Conservation (phyloP, 2,797 vertebrate genomes). For the Petrocephalus schoutedeni region DNA sequence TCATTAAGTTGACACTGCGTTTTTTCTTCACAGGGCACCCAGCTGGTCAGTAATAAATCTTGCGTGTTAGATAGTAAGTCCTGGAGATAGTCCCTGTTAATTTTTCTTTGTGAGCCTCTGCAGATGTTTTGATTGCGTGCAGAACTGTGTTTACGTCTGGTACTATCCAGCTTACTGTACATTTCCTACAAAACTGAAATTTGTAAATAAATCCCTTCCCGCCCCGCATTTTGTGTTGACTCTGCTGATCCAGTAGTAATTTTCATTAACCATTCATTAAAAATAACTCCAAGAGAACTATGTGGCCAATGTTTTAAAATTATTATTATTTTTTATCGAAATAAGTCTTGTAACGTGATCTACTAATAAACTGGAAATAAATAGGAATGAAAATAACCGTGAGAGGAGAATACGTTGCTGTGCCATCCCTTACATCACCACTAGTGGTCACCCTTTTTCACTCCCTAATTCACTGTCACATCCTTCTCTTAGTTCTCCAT, state of each 20-base stretch:
- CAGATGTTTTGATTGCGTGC: background rate
- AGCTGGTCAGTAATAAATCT: background rate
- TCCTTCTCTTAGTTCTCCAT: slow-evolving; percentile 31
- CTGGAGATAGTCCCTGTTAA: background rate
- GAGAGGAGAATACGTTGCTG: background rate
- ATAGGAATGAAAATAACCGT: background rate
- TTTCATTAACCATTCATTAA: background rate
- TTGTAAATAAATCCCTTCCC: background rate
- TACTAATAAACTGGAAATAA: background rate
- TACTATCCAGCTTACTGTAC: background rate
- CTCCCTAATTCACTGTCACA: slow-evolving; percentile 11
- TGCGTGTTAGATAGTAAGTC: background rate
- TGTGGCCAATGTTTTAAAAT: background rate
- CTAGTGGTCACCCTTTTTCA: slow-evolving; percentile 42
- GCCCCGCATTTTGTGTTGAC: background rate
- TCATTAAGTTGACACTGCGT: background rate
- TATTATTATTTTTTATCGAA: background rate
- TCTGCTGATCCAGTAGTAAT: background rate
- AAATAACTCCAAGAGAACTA: background rate
- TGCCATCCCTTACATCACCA: slow-evolving; percentile 35
- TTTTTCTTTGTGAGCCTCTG: background rate
- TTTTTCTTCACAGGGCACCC: background rate
- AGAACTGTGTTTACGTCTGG: background rate
- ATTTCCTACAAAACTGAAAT: background rate
- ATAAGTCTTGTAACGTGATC: background rate